These are phyloP conservation scores for Aricia agestis DNA, from an alignment of 1,140 invertebrate species.

Conservation along the genomic window DNA sequence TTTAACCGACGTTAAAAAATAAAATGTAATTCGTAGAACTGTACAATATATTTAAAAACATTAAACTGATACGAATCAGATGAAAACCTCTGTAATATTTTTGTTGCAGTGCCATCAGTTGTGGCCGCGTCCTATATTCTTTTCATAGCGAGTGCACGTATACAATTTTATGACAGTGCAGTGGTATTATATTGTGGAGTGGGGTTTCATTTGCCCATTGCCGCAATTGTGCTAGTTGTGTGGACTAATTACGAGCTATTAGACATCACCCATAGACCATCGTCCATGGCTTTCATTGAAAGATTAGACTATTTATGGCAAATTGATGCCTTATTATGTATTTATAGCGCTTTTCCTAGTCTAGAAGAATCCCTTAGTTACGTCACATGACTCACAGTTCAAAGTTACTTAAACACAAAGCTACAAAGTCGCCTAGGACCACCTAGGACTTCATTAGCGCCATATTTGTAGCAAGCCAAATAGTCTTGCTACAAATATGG, in stretches of 20 bases:
- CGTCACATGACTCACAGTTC: neutral
- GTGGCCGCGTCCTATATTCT: conserved; percentile 9
- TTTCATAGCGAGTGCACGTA: neutral
- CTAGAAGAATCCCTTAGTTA: neutral
- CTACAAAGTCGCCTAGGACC: no score
- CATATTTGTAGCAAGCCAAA: no score
- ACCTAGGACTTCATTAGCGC: no score
- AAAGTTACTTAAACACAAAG: no score
- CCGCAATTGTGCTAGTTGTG: conserved; percentile 65
- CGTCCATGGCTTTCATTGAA: conserved; percentile 36
- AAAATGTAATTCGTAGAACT: no score
- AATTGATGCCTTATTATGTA: neutral
- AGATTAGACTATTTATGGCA: conserved; percentile 5
- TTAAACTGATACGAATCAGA: neutral
- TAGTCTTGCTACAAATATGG: no score
- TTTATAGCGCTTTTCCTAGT: neutral
- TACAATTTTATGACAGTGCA: neutral
- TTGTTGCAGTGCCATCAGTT: neutral
- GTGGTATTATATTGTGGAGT: conserved; percentile 31
- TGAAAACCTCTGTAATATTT: neutral
- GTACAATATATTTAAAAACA: neutral
- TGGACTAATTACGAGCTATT: conserved; percentile 67
- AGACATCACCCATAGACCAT: conserved; percentile 47
- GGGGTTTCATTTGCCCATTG: conserved; percentile 60
- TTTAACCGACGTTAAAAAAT: no score